A percentile compares a stretch with the other conserved stretches of the same genome.
Conservation (phyloP, 2,113 vertebrate genomes). For the Galemys pyrenaicus region DNA sequence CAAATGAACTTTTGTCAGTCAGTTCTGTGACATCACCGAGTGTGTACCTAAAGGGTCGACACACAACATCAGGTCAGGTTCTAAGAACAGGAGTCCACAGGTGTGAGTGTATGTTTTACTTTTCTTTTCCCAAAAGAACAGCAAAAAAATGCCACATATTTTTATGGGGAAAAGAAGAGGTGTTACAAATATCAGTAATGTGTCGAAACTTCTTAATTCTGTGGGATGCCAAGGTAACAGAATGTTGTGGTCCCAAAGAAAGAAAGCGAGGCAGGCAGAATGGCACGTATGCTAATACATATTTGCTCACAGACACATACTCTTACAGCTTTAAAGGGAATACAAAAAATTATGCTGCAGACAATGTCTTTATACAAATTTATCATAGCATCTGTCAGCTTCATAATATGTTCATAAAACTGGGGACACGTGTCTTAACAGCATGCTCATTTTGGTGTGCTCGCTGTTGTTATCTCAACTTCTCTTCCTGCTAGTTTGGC, state of each 20-base stretch:
- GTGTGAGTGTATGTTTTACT: background rate
- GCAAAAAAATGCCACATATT: background rate
- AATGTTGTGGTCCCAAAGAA: constrained; percentile 62
- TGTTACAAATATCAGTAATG: constrained; percentile 15
- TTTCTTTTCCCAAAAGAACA: background rate
- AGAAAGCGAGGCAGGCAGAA: constrained; percentile 53
- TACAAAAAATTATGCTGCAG: constrained; percentile 75
- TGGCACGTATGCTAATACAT: constrained; percentile 60
- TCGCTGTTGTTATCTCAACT: constrained; percentile 44
- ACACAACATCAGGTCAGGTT: background rate
- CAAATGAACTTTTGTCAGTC: background rate
- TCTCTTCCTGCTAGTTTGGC: constrained; percentile 30
- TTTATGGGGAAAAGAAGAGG: background rate
- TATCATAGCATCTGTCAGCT: constrained; percentile 76
- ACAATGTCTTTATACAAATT: constrained; percentile 78
- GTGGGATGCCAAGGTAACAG: constrained; percentile 65
- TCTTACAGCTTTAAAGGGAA: constrained; percentile 66
- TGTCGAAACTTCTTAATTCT: background rate
- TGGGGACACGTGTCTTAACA: constrained; percentile 28
- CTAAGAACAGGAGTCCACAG: background rate
- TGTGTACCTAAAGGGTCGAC: background rate
- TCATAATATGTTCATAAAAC: constrained; percentile 72
- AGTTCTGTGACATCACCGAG: background rate
- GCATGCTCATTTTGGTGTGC: constrained; percentile 66
- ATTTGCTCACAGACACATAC: constrained; percentile 73